Percentiles rank a stretch among this genome's conserved stretches.
Conservation (phyloP, 2,797 vertebrate genomes). For the Scarus forsteni region DNA sequence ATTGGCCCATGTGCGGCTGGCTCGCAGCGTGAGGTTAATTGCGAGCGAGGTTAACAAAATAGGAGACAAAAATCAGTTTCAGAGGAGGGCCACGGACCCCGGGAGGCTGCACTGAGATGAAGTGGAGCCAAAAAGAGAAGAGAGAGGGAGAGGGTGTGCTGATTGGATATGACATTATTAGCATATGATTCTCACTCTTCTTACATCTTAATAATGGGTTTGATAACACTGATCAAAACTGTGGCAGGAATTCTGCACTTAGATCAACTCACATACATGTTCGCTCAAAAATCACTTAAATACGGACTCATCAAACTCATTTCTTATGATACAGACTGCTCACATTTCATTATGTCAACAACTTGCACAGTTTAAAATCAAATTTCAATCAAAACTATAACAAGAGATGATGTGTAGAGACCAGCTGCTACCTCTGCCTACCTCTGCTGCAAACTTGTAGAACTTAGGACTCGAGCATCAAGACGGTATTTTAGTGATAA, state of each 20-base stretch:
- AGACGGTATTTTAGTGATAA: too few relatives aligned
- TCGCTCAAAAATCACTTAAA: too few relatives aligned
- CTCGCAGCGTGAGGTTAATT: conserved; percentile 84
- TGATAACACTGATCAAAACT: background rate
- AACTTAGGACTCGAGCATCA: too few relatives aligned
- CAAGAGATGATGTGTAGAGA: too few relatives aligned
- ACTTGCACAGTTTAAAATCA: too few relatives aligned
- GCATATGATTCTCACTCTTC: background rate
- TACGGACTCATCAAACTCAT: too few relatives aligned
- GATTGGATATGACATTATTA: conserved; percentile 45
- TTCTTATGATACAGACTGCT: too few relatives aligned
- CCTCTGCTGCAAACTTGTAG: too few relatives aligned
- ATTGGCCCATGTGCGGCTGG: conserved; percentile 66
- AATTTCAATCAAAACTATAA: too few relatives aligned
- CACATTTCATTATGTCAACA: too few relatives aligned
- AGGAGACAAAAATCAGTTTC: conserved; percentile 84
- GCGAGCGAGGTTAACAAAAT: conserved; percentile 85
- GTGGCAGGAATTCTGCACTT: background rate
- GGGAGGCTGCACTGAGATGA: conserved; percentile 57
- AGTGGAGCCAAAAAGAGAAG: conserved; percentile 41
- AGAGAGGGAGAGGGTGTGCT: background rate
- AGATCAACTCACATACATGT: too few relatives aligned
- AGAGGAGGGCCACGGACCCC: conserved; percentile 57
- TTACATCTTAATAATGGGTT: background rate
- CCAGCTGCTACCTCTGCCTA: too few relatives aligned